These are phyloP conservation scores for Rhinophrynus dorsalis DNA, from an alignment of 2,797 vertebrate genomes.

Conservation along the genomic window DNA sequence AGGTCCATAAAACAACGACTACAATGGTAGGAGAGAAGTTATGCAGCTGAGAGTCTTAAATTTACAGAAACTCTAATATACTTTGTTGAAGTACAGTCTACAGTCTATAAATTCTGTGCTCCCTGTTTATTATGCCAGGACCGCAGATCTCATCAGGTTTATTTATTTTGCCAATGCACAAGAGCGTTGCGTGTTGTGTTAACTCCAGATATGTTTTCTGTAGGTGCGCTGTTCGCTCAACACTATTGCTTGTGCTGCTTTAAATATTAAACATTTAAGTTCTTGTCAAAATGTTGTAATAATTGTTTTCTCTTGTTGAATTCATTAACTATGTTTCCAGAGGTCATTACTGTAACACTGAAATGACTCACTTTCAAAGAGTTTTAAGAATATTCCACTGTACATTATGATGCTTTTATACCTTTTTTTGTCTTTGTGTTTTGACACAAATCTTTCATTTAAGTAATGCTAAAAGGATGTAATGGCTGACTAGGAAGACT, in stretches of 20 bases:
- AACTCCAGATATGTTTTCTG: constrained; percentile 46
- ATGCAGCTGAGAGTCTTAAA: too few relatives aligned
- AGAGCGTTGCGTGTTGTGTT: not conserved
- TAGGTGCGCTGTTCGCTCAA: constrained; percentile 29
- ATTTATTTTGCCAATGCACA: not conserved
- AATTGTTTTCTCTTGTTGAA: constrained; percentile 50
- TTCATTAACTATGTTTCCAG: constrained; percentile 57
- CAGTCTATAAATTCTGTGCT: too few relatives aligned
- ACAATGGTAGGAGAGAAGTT: too few relatives aligned
- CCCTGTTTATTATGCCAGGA: too few relatives aligned
- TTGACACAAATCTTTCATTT: constrained; percentile 23
- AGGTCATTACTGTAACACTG: constrained; percentile 54
- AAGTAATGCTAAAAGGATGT: constrained; percentile 22
- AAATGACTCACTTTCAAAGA: constrained; percentile 55
- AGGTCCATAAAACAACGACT: not conserved
- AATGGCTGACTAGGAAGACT: constrained; percentile 4
- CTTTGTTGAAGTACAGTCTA: too few relatives aligned
- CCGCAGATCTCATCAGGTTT: too few relatives aligned
- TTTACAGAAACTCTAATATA: too few relatives aligned
- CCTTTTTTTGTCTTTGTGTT: constrained; percentile 1
- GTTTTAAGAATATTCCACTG: not conserved
- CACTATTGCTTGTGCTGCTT: fast-evolving
- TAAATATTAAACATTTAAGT: constrained; percentile 48
- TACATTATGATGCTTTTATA: constrained; percentile 3
- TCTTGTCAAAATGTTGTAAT: constrained; percentile 54